Evolutionary conservation across 2,113 vertebrate genomes (phyloP).

Genomic region (Taxidea taxus): DNA sequence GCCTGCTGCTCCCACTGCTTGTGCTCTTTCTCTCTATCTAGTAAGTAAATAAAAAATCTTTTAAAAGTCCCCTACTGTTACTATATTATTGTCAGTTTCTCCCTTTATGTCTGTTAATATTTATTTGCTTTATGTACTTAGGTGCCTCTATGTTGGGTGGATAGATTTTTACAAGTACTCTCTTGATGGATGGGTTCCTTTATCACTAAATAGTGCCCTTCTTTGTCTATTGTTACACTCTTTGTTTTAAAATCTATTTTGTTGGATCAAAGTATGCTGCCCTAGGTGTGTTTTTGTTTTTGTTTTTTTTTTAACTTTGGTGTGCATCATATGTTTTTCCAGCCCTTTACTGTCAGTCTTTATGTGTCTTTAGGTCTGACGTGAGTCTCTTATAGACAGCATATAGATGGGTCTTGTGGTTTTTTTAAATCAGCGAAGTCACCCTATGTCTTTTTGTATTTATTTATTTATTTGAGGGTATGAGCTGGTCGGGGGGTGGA

Average conservation of each 20-base stretch:
- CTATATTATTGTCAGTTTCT: neutral
- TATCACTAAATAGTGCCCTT: neutral
- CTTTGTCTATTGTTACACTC: neutral
- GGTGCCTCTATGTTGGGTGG: neutral
- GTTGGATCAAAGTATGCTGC: neutral
- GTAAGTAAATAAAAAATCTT: too few species aligned
- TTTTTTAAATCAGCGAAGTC: neutral
- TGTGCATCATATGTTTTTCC: neutral
- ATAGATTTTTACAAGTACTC: neutral
- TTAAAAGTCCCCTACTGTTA: neutral
- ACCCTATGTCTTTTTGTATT: neutral
- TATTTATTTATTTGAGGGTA: neutral
- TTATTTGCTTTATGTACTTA: neutral
- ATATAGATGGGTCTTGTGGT: neutral
- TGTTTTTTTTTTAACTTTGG: neutral
- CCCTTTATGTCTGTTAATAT: neutral
- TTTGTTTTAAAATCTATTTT: neutral
- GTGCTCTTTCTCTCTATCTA: too few species aligned
- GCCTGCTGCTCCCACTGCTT: too few species aligned
- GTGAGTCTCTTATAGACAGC: neutral
- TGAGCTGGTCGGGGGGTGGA: too few species aligned
- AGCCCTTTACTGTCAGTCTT: neutral
- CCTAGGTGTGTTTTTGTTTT: neutral
- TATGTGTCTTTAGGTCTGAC: neutral
- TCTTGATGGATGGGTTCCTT: neutral